Conservation (phyloP, 2,113 vertebrate genomes). For the Thamnaconus septentrionalis region DNA sequence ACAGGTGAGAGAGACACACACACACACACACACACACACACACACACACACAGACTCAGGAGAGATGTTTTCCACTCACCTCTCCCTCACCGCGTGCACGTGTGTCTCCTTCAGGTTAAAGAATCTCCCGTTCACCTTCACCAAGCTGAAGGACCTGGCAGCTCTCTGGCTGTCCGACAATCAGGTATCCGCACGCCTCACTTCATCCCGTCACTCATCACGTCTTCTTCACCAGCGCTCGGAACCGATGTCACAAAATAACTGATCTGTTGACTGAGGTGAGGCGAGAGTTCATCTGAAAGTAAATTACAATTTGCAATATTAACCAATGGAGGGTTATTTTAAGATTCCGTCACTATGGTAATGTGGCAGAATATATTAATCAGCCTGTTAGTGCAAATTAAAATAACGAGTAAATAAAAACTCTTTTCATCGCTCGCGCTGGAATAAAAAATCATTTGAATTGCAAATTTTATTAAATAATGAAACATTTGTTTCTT, state of each 20-base stretch:
- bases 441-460: neutral
- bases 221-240: neutral
- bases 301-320: constrained; percentile 42
- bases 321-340: neutral
- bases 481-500: neutral
- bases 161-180: constrained; percentile 99
- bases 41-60: constrained; percentile 9
- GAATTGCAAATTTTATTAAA: neutral
- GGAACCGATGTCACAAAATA: constrained; percentile 4
- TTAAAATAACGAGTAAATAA: neutral
- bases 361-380: neutral
- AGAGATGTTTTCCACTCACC: constrained; percentile 39
- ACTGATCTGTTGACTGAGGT: neutral
- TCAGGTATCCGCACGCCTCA: constrained; percentile 81
- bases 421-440: neutral
- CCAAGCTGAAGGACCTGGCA: constrained; percentile 97
- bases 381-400: neutral
- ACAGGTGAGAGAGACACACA: constrained; percentile 81
- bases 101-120: constrained; percentile 82
- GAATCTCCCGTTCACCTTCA: constrained; percentile 97
- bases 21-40: constrained; percentile 7
- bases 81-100: constrained; percentile 11
- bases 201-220: neutral
- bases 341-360: neutral
- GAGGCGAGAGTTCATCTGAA: constrained; percentile 25